These are phyloP conservation scores for Paracentrotus lividus DNA, from an alignment of 53 echinoderm and acorn worm genomes.

Conservation along the genomic window DNA sequence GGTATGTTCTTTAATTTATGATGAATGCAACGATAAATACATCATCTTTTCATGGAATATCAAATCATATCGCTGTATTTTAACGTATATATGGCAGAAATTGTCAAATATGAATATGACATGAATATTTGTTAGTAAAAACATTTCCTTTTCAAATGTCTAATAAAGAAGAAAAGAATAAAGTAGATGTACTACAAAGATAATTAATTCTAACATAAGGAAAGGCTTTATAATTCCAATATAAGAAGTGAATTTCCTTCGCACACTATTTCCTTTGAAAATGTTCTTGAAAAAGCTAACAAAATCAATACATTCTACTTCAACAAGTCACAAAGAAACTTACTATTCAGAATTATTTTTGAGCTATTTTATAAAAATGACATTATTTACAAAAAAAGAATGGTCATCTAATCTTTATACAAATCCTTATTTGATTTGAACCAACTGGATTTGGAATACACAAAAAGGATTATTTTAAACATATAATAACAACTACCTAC, in stretches of 20 bases:
- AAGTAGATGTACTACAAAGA: too few relatives aligned
- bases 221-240: too few relatives aligned
- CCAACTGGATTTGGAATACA: neutral
- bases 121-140: neutral
- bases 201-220: too few relatives aligned
- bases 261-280: too few relatives aligned
- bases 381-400: conserved; percentile 26
- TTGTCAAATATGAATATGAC: neutral
- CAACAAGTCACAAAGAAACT: neutral
- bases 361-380: neutral
- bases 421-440: neutral
- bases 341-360: neutral
- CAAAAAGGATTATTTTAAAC: neutral
- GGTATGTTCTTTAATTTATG: neutral
- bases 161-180: neutral
- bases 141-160: neutral
- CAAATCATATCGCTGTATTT: neutral
- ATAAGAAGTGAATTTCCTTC: too few relatives aligned
- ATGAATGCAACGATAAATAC: neutral
- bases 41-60: neutral
- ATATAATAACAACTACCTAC: neutral
- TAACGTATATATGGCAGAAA: neutral
- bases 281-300: too few relatives aligned
- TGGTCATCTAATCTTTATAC: too few relatives aligned
- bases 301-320: neutral